Percentiles rank a stretch among this genome's conserved stretches.
phyloP scores from a whole-genome alignment of 2,888 invertebrate genomes.

The Pachydiplax longipennis region DNA sequence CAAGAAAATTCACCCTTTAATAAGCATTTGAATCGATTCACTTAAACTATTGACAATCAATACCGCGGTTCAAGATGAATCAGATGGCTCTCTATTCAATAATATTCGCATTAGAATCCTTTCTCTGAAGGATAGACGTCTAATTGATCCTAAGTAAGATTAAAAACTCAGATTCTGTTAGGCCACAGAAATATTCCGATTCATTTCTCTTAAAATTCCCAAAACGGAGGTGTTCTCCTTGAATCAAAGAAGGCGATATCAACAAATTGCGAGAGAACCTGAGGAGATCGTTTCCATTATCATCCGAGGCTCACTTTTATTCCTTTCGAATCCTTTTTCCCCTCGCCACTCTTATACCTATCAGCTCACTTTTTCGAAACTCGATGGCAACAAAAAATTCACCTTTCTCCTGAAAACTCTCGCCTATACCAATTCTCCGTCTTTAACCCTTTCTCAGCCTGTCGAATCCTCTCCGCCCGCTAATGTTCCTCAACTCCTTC shows the following conservation, averaged over 20 bases:
- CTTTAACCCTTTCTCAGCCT: not conserved
- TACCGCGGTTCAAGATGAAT: too few species aligned
- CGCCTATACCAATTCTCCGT: not conserved
- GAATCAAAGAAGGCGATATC: not conserved
- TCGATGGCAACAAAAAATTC: not conserved
- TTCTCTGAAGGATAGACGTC: too few species aligned
- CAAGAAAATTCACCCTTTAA: too few species aligned
- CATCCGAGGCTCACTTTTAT: not conserved
- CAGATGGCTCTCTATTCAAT: too few species aligned
- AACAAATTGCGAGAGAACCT: not conserved
- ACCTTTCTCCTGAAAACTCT: not conserved
- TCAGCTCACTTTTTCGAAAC: too few species aligned
- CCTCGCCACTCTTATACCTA: not conserved
- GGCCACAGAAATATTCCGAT: not conserved
- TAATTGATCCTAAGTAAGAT: too few species aligned
- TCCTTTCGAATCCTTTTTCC: not conserved
- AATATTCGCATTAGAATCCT: too few species aligned
- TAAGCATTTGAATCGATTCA: too few species aligned
- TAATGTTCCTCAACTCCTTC: not conserved
- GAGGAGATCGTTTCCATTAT: not conserved
- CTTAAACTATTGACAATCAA: too few species aligned
- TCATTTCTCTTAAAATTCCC: not conserved
- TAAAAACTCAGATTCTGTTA: too few species aligned
- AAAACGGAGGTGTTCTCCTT: not conserved
- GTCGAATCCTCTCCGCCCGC: not conserved